phyloP scores from a whole-genome alignment of 2,888 invertebrate genomes.

The Quadroppia sp. region DNA sequence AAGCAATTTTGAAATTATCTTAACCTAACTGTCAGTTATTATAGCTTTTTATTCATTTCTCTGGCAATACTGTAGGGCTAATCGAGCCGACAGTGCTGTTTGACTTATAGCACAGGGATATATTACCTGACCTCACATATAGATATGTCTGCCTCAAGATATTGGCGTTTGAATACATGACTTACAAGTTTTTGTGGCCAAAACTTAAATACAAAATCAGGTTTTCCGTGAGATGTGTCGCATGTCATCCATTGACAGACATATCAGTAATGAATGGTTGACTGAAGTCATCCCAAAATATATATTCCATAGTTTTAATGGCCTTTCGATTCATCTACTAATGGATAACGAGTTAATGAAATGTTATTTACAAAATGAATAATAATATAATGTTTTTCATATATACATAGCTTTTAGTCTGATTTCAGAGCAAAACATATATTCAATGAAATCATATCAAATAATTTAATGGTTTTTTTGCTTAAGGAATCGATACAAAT shows the following conservation, averaged over 20 bases:
- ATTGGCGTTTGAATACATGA: not conserved
- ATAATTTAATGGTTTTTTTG: not conserved
- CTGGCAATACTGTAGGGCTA: not conserved
- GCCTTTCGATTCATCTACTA: not conserved
- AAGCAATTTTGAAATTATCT: slow-evolving; percentile 25
- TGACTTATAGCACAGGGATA: not conserved
- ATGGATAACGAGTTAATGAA: slow-evolving; percentile 18
- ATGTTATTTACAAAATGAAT: not conserved
- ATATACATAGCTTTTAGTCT: not conserved
- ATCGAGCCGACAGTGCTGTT: not conserved
- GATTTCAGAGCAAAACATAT: not conserved
- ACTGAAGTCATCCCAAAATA: slow-evolving; percentile 3
- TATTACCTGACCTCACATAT: slow-evolving; percentile 18
- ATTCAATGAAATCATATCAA: not conserved
- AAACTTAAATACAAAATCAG: not conserved
- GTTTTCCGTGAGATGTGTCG: slow-evolving; percentile 7
- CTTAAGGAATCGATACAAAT: not conserved
- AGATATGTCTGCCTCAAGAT: slow-evolving; percentile 7
- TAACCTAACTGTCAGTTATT: slow-evolving; percentile 10
- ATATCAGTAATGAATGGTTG: slow-evolving; percentile 18
- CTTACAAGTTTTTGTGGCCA: not conserved
- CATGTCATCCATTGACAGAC: slow-evolving; percentile 31
- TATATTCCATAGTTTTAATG: not conserved
- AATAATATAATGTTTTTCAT: not conserved
- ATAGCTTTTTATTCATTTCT: slow-evolving; percentile 10